Conservation (phyloP, 2,888 invertebrate genomes). For the Seira musarum region DNA sequence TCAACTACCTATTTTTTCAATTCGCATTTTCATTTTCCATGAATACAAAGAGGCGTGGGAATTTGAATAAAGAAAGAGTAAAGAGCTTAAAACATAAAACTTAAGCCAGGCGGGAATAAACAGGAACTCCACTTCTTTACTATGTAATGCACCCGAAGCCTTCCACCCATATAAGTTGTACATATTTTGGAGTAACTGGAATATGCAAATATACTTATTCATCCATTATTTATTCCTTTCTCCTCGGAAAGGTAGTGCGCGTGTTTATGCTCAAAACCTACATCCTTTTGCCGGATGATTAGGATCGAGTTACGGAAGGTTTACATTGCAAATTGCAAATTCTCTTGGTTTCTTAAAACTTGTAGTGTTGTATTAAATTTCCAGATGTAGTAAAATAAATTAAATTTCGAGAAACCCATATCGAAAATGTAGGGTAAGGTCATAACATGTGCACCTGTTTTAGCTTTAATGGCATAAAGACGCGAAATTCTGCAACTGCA, state of each 20-base stretch:
- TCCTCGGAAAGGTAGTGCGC: not conserved
- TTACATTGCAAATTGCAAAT: not conserved
- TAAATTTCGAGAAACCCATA: not conserved
- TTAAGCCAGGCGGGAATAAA: no score
- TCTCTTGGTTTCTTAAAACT: not conserved
- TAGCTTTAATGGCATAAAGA: not conserved
- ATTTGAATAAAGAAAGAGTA: not conserved
- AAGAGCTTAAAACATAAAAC: no score
- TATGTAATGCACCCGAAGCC: not conserved
- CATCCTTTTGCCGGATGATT: not conserved
- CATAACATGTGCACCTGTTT: not conserved
- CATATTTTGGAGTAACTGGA: not conserved
- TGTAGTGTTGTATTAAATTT: not conserved
- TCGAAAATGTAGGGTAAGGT: not conserved
- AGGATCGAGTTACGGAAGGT: not conserved
- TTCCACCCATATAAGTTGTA: not conserved
- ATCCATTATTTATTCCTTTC: not conserved
- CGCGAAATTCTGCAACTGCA: not conserved
- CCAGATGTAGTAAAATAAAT: not conserved
- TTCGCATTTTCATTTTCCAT: not conserved
- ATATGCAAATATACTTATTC: constrained; percentile 1
- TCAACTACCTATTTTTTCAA: no score
- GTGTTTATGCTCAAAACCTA: no score
- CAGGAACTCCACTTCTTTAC: not conserved
- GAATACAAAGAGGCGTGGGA: not conserved